A percentile compares a stretch with the other conserved stretches of the same genome.
Evolutionary conservation across 2,113 vertebrate species (phyloP).

Genomic region (Microtus pennsylvanicus): DNA sequence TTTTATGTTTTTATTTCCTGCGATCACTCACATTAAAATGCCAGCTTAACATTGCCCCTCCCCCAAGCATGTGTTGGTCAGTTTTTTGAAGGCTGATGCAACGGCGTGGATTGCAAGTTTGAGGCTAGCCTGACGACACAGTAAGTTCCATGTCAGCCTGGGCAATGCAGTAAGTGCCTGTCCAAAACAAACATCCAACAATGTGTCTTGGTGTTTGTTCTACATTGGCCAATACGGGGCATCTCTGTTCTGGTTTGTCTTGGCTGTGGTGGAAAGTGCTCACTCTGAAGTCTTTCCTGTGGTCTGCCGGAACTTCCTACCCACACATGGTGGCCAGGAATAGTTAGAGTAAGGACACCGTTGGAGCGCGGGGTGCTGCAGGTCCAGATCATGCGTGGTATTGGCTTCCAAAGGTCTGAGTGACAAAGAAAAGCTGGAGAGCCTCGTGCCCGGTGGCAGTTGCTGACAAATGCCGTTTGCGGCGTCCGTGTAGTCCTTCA

Average conservation of each 20-base stretch:
- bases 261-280: background rate
- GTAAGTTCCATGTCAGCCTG: background rate
- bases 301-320: background rate
- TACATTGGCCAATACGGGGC: background rate
- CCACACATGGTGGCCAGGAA: background rate
- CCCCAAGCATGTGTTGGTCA: background rate
- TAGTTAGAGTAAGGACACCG: background rate
- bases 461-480: conserved; percentile 43
- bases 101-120: background rate
- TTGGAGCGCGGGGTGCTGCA: background rate
- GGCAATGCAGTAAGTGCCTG: background rate
- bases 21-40: background rate
- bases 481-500: conserved; percentile 18
- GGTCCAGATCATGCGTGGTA: conserved; percentile 22
- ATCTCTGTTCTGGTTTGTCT: background rate
- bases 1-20: background rate
- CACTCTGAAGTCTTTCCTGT: background rate
- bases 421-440: background rate
- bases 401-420: background rate
- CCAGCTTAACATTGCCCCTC: background rate
- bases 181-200: background rate
- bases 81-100: background rate
- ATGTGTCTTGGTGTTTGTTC: background rate
- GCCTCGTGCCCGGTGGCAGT: conserved; percentile 39
- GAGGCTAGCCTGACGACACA: background rate